Conservation (phyloP, 2,113 vertebrate species). For the Rhagologus leucostigma region DNA sequence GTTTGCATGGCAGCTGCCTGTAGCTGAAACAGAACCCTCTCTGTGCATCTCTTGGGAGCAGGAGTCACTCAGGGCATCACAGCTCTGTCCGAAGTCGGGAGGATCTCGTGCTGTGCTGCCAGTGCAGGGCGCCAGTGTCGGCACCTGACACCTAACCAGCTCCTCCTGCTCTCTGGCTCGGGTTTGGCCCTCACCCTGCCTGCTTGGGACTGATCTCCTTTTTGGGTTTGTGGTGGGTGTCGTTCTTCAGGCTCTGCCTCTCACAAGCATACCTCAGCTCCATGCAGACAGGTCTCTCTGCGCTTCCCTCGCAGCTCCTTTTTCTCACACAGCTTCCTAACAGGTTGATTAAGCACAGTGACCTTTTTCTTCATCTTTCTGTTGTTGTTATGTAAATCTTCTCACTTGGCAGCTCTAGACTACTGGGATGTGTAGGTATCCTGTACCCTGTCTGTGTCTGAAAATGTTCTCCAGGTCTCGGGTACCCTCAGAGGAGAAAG, state of each 20-base stretch:
- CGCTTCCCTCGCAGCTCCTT: background rate
- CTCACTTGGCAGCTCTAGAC: background rate
- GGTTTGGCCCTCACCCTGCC: background rate
- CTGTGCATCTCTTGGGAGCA: background rate
- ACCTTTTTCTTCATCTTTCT: background rate
- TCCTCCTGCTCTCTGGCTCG: background rate
- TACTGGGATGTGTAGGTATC: background rate
- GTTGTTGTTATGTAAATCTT: background rate
- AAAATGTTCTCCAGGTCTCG: background rate
- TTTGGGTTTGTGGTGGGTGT: background rate
- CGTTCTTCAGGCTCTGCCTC: background rate
- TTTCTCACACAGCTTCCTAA: background rate
- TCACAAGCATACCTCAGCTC: background rate
- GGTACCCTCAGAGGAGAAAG: background rate
- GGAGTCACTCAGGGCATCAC: background rate
- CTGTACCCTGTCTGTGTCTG: background rate
- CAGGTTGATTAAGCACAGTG: background rate
- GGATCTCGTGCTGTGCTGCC: background rate
- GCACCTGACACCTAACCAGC: background rate
- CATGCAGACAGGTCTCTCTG: background rate
- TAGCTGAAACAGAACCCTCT: background rate
- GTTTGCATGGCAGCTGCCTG: background rate
- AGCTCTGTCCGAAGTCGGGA: accelerated
- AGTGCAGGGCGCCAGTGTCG: background rate
- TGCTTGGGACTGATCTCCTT: background rate